These are phyloP conservation scores for Dolichomitus sp. DNA, from an alignment of 2,888 invertebrate species.

Conservation along the genomic window DNA sequence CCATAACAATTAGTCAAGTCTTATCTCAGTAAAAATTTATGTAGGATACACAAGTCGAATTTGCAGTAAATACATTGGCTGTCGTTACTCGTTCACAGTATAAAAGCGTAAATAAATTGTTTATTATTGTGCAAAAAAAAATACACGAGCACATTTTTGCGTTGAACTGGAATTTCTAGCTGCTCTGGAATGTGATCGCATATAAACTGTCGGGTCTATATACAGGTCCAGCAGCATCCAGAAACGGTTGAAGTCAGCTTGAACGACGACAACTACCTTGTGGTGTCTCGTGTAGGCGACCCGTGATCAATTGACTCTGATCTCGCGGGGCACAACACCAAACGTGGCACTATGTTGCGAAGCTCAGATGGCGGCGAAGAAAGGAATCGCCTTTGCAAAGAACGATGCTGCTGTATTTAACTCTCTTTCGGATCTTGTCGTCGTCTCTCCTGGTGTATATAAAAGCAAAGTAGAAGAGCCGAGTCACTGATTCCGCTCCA, in stretches of 20 bases:
- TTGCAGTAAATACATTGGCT: too few species aligned
- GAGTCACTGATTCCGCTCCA: constrained; percentile 42
- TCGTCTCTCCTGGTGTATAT: background rate
- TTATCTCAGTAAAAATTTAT: too few species aligned
- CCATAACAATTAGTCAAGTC: too few species aligned
- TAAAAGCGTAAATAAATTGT: background rate
- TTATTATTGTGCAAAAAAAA: constrained; percentile 4
- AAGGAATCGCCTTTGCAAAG: constrained; percentile 25
- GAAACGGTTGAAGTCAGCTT: constrained; percentile 59
- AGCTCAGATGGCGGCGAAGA: constrained; percentile 42
- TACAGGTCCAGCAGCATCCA: constrained; percentile 50
- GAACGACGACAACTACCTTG: constrained; percentile 36
- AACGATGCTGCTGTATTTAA: constrained; percentile 41
- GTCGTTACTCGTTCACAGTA: background rate
- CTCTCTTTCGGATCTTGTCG: constrained; percentile 15
- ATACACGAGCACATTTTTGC: background rate
- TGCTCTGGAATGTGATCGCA: constrained; percentile 17
- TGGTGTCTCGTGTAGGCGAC: constrained; percentile 55
- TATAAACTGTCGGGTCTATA: constrained; percentile 13
- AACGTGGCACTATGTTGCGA: constrained; percentile 51
- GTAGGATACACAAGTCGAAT: too few species aligned
- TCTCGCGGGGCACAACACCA: constrained; percentile 61
- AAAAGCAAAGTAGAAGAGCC: constrained; percentile 1
- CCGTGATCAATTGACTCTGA: constrained; percentile 68
- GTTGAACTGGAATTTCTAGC: constrained; percentile 2